Evolutionary conservation across 2,113 vertebrate species (phyloP).

Genomic region (Etia nguti): DNA sequence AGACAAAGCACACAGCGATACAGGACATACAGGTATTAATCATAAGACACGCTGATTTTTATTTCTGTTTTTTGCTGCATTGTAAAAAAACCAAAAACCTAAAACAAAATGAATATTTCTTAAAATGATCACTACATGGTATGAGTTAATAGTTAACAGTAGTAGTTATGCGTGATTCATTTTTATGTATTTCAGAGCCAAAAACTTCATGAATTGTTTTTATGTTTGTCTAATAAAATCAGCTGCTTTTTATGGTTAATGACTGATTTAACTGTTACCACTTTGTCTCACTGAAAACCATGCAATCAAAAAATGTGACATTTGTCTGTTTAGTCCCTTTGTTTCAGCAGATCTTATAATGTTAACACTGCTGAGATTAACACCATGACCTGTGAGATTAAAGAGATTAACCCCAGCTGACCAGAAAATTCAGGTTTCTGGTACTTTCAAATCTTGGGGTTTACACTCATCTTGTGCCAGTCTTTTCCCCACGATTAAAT

Average conservation of each 20-base stretch:
- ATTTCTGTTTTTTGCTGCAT: not conserved
- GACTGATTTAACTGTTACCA: not conserved
- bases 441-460: constrained; percentile 14
- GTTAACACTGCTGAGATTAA: constrained; percentile 21
- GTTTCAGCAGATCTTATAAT: not conserved
- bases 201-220: not conserved
- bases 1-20: not conserved
- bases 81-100: not conserved
- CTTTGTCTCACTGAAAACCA: not conserved
- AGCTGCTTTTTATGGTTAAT: not conserved
- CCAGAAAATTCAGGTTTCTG: constrained; percentile 9
- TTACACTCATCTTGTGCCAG: not conserved
- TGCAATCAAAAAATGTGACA: not conserved
- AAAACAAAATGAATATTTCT: not conserved
- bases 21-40: not conserved
- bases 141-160: not conserved
- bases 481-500: not conserved
- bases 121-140: not conserved
- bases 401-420: constrained; percentile 40
- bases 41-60: accelerated
- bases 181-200: not conserved
- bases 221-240: not conserved
- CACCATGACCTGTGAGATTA: constrained; percentile 27
- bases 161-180: accelerated
- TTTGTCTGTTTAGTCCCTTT: not conserved